A percentile compares a stretch with the other conserved stretches of the same genome.
Evolutionary conservation across 1,140 invertebrate genomes (phyloP).

Genomic region (Potamilus streckersoni): DNA sequence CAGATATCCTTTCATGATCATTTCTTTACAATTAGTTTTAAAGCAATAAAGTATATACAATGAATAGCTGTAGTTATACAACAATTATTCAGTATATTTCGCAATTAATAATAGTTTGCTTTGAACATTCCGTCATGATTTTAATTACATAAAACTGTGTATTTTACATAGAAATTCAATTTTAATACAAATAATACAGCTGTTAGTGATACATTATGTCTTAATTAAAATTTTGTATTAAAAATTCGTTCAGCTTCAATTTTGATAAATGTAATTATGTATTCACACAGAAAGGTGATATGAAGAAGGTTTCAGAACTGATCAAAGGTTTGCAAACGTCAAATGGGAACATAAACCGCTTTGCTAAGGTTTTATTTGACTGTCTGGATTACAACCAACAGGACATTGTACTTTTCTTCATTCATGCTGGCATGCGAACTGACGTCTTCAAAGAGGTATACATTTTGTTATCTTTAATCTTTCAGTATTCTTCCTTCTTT

Average conservation of each 20-base stretch:
- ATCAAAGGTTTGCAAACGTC: slow-evolving; percentile 18
- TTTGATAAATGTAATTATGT: neutral
- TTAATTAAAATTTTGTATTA: neutral
- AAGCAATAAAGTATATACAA: too few species aligned
- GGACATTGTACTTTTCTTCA: slow-evolving; percentile 32
- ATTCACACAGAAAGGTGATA: slow-evolving; percentile 15
- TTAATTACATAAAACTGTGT: neutral
- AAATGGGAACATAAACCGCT: slow-evolving; percentile 29
- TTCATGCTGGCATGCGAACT: slow-evolving; percentile 32
- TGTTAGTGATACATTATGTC: neutral
- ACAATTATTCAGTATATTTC: too few species aligned
- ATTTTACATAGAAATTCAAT: neutral
- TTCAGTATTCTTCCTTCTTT: too few species aligned
- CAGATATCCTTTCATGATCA: too few species aligned
- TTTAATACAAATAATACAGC: neutral
- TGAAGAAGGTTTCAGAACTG: slow-evolving; percentile 18
- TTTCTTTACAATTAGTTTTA: too few species aligned
- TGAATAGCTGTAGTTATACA: too few species aligned
- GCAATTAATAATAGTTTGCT: too few species aligned
- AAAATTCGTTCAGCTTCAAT: neutral
- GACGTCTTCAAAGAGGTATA: slow-evolving; percentile 39
- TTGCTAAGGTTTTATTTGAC: slow-evolving; percentile 30
- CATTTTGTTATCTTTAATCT: too few species aligned
- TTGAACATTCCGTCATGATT: too few species aligned
- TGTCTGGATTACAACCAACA: slow-evolving; percentile 33